Evolutionary conservation across 1,140 invertebrate genomes (phyloP), one percentile per base, ranked within the genome.

Genomic region (Sinonovacula constricta): DNA sequence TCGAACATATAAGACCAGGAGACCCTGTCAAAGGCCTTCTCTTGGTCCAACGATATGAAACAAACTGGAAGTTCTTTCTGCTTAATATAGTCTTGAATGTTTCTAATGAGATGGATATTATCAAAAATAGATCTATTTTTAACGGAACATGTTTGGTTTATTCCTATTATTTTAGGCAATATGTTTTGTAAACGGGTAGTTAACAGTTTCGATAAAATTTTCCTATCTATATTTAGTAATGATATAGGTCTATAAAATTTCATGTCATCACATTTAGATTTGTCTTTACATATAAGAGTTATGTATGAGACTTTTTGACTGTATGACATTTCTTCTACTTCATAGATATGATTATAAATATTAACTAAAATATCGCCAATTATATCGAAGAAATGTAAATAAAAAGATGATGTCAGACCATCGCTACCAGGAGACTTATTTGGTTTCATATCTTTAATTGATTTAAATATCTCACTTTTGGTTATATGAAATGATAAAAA

Each of bases 1-100:
- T 66, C 56, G 68, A 80, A 83, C 24, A 85, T n/a, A 80, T 78
- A 85, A 2, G 66, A 5, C 59, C 81, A 79, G 24, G 62, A 67
- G 18, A 86, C 75, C 12, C 75, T 31, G 65, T 85, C 82, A 63
- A 84, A 85, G 2, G 80, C 84, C 54, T 85, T 84, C 12, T 76
- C 74, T 26, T 81, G 77, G 59, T 86, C 83, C 34, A 86, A 59
- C 65, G 33, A 79, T n/a, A 81, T 69, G 54, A 79, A 81, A 15
- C 70, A 63, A 57, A 53, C 70, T 12, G 36, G 30, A 24, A 79
- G 45, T 3, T 83, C 31, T 72, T 84, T 83, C 26, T 79, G 69
- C 12, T 80, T 54, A 31, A 79, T 45, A 81, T 80, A 86, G 74
- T 84, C 75, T 30, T 74, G 24, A 67, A 86, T 65, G 79, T 83